phyloP scores from a whole-genome alignment of 1,140 invertebrate genomes.

The Goniozus legneri region DNA sequence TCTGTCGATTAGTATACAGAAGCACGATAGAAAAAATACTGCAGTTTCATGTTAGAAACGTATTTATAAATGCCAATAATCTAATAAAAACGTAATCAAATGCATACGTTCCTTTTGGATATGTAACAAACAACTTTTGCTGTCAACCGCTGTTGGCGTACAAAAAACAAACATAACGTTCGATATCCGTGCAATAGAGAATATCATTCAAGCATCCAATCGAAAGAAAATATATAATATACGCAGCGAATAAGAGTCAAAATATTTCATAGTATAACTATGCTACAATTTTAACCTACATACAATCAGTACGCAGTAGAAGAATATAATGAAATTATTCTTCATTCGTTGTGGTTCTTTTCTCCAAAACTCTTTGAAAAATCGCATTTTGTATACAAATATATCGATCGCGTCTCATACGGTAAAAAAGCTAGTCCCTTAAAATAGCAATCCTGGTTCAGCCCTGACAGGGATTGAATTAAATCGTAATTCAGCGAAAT shows the following conservation, averaged over 20 bases:
- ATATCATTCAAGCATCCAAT: too few relatives aligned
- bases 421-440: slow-evolving; percentile 31
- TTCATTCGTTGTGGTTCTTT: too few relatives aligned
- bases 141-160: too few relatives aligned
- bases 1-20: slow-evolving; percentile 3
- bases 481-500: slow-evolving; percentile 5
- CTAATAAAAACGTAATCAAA: slow-evolving; percentile 9
- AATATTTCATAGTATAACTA: too few relatives aligned
- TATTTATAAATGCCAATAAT: slow-evolving; percentile 7
- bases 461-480: slow-evolving; percentile 11
- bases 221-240: too few relatives aligned
- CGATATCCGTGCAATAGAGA: too few relatives aligned
- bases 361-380: too few relatives aligned
- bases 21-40: slow-evolving; percentile 4
- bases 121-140: too few relatives aligned
- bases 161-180: too few relatives aligned
- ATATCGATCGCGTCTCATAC: slow-evolving; percentile 12
- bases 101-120: slow-evolving; percentile 27
- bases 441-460: slow-evolving; percentile 10
- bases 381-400: background rate
- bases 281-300: background rate
- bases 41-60: background rate
- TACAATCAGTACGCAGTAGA: background rate
- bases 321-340: background rate
- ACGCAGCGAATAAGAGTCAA: too few relatives aligned